These are phyloP conservation scores for Turnix velox DNA, from an alignment of 2,113 vertebrate genomes.

Conservation along the genomic window DNA sequence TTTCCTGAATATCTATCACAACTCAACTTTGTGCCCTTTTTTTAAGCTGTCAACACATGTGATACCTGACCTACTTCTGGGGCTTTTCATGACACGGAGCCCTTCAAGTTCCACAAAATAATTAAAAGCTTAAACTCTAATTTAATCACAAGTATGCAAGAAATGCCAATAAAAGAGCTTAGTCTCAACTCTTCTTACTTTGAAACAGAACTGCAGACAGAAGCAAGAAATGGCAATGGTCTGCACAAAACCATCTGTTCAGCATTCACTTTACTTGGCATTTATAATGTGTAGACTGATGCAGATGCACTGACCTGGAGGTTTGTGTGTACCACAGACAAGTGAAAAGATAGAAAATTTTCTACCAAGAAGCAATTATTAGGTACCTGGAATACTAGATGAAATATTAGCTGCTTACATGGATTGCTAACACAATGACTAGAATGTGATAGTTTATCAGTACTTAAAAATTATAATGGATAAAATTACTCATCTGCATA, in stretches of 20 bases:
- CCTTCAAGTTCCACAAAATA: background rate
- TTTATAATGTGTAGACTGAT: background rate
- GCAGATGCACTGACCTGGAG: conserved; percentile 16
- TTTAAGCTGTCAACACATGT: background rate
- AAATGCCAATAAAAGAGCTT: background rate
- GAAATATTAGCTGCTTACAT: background rate
- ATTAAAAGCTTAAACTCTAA: background rate
- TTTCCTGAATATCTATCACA: background rate
- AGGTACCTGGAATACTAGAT: background rate
- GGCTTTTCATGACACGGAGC: background rate
- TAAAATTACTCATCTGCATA: background rate
- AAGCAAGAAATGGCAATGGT: conserved; percentile 10
- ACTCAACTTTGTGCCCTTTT: background rate
- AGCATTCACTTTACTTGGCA: background rate
- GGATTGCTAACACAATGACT: background rate
- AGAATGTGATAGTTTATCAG: background rate
- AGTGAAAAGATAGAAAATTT: background rate
- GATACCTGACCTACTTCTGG: background rate
- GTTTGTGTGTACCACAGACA: background rate
- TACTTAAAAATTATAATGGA: background rate
- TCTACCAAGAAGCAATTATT: background rate
- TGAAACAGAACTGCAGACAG: background rate
- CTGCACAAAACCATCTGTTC: conserved; percentile 4
- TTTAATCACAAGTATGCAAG: background rate
- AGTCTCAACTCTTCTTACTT: background rate